Base-by-base conservation (phyloP, 2,113 vertebrate species). In the Tenrec ecaudatus region DNA sequence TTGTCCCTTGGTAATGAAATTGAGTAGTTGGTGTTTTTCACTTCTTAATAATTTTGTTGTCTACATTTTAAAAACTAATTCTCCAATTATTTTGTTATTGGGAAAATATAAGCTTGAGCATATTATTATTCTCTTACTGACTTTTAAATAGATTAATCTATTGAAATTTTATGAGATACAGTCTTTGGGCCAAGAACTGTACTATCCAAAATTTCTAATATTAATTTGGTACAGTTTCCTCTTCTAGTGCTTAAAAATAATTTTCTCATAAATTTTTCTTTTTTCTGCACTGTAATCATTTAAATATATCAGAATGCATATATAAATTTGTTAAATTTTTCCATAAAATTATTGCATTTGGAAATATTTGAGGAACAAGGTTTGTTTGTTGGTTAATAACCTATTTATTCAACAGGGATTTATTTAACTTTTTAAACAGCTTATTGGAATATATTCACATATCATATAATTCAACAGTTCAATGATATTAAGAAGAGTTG, bases 101-200 rank as follows among this genome's bases (percentile, higher is more conserved):
- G 40, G 78, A 75, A 96, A 94, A 69, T 20, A 73, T 73, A 80
- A 91, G 16, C 31, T 77, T 23, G 73, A 77, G 6, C 12, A 11
- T 68, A 12, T 58, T 68, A 29, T 89, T 64, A 69, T 3, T 68
- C 43, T 92, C 15, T 66, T 33, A 69, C 9, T 77, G 64, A 57
- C 36, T 76, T 53, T 53, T 53, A 53, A 53, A 53, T 10, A 53
- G 85, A 14, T 85, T 43, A 66, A 77, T 83, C 1, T 33, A 58
- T 79, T 66, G 81, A 82, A 86, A 14, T 86, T 89, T 82, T 64
- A 79, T 89, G 53, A 40, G 94, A 66, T 79, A 14, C 2, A 36
- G 68, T 94, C 8, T 27, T 71, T 92, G 69, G 31, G 2, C 10
- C 15, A 83, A 33, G 12, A 88, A 36, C 2, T n/a, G 23, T 36